Conservation (phyloP, 2,888 invertebrate species). For the Cosmorhoe ocellata region DNA sequence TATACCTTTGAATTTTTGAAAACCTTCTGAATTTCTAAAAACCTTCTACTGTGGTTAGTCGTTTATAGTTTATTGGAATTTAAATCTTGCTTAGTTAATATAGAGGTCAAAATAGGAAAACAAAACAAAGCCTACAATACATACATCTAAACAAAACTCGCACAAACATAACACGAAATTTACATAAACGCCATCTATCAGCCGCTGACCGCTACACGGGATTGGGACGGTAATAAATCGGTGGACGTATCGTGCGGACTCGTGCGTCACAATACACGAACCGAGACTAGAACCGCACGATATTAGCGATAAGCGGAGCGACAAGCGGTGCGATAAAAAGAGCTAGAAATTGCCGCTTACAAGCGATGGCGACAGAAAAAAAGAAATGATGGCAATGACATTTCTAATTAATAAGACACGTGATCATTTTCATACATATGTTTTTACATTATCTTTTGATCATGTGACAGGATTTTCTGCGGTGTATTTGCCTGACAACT, state of each 20-base stretch:
- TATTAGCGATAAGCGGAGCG: neutral
- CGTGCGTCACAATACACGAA: slow-evolving; percentile 24
- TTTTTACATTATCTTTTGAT: no score
- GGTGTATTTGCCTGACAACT: no score
- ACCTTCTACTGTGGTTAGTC: no score
- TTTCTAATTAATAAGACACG: no score
- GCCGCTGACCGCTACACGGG: slow-evolving; percentile 36
- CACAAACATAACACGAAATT: slow-evolving; percentile 20
- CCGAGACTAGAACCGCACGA: neutral
- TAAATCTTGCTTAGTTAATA: neutral
- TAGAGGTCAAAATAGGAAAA: neutral
- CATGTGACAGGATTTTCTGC: no score
- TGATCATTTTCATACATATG: no score
- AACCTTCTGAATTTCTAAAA: no score
- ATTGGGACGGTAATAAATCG: slow-evolving; percentile 31
- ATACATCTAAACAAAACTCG: slow-evolving; percentile 20
- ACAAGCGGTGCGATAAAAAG: neutral
- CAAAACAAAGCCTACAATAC: slow-evolving; percentile 5
- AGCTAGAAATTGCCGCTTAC: no score
- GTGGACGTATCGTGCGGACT: slow-evolving; percentile 18
- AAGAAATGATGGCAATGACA: no score
- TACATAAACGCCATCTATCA: slow-evolving; percentile 35
- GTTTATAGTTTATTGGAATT: neutral
- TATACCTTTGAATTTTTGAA: no score
- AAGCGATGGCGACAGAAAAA: no score